phyloP scores from a whole-genome alignment of 2,797 vertebrate genomes.

The Podarcis lilfordi region DNA sequence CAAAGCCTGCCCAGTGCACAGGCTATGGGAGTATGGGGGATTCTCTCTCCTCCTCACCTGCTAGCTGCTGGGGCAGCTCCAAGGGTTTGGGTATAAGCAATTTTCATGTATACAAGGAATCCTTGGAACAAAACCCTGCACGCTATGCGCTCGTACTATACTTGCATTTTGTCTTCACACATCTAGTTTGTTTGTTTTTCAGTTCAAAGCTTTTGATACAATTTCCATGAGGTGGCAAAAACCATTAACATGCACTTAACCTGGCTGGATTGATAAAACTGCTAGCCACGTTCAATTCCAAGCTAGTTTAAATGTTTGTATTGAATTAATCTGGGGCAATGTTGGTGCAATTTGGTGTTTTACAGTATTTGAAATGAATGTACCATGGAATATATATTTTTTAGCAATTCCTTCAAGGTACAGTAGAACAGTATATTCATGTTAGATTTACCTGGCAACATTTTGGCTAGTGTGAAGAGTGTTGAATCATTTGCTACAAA shows the following conservation, averaged over 20 bases:
- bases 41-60: too few species aligned
- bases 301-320: background rate
- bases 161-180: background rate
- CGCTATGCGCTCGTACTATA: too few species aligned
- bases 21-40: too few species aligned
- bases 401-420: background rate
- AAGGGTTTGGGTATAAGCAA: too few species aligned
- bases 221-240: background rate
- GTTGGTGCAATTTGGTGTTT: background rate
- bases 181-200: background rate
- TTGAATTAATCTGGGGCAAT: background rate
- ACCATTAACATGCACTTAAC: background rate
- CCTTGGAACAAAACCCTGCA: too few species aligned
- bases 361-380: background rate
- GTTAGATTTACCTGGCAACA: slow-evolving; percentile 87
- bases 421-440: background rate
- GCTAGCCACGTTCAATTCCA: background rate
- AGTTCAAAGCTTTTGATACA: background rate
- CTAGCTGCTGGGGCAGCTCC: too few species aligned
- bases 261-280: background rate
- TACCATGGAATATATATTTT: background rate
- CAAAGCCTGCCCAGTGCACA: too few species aligned
- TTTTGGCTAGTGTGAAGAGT: slow-evolving; percentile 94
- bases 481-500: slow-evolving; percentile 98
- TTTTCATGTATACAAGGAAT: too few species aligned